phyloP scores from a whole-genome alignment of 1,140 invertebrate genomes.

The Metaphire vulgaris region DNA sequence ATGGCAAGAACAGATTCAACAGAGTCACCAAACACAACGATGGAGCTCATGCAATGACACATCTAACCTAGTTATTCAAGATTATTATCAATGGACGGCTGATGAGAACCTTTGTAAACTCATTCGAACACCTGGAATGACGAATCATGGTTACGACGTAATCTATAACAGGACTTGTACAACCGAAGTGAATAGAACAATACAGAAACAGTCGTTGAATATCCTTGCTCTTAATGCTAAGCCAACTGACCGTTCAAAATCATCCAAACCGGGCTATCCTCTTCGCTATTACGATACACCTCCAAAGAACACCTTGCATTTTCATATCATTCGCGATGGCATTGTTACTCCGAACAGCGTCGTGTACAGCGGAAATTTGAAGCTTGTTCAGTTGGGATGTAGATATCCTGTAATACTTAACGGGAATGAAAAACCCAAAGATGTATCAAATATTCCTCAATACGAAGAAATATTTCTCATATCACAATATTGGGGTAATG shows the following conservation, averaged over 20 bases:
- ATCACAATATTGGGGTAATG: conserved; percentile 12
- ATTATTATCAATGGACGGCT: conserved; percentile 27
- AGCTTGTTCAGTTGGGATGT: conserved; percentile 23
- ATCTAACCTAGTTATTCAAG: too few species aligned
- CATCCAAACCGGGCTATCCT: conserved; percentile 22
- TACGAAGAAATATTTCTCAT: conserved; percentile 10
- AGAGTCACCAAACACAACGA: too few species aligned
- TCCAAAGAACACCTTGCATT: conserved; percentile 12
- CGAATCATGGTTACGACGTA: conserved; percentile 25
- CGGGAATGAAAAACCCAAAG: conserved; percentile 13
- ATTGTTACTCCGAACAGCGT: conserved; percentile 18
- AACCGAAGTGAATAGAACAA: not conserved
- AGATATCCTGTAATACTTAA: conserved; percentile 18
- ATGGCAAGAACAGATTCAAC: too few species aligned
- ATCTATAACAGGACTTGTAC: conserved; percentile 25
- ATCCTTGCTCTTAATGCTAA: conserved; percentile 23
- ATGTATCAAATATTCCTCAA: not conserved
- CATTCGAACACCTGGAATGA: conserved; percentile 21
- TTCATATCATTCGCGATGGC: conserved; percentile 20
- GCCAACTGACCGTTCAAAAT: conserved; percentile 24
- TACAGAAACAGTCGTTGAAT: conserved; percentile 4
- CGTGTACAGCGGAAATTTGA: conserved; percentile 20
- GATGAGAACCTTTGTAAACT: conserved; percentile 22
- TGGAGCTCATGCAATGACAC: too few species aligned
- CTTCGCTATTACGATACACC: conserved; percentile 5